Conservation (phyloP, 2,888 invertebrate species). For the Acholoe squamosa region DNA sequence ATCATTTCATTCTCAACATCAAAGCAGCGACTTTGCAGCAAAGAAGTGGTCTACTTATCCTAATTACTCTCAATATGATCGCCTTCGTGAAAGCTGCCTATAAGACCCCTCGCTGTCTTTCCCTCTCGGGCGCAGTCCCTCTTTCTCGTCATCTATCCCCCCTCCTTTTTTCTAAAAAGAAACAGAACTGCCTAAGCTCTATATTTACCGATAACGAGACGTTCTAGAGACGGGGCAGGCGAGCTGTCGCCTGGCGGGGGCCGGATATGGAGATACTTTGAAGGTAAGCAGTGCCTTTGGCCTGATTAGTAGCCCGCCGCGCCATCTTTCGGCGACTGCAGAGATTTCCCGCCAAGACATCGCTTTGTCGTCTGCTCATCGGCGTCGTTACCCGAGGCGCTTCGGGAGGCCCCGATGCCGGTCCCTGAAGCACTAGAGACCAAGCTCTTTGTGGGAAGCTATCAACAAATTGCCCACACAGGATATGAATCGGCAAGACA, state of each 20-base stretch:
- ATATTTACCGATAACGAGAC: conserved; percentile 44
- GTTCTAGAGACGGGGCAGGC: conserved; percentile 24
- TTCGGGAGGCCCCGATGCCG: background rate
- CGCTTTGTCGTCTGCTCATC: conserved; percentile 48
- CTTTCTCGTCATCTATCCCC: background rate
- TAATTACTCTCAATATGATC: conserved; percentile 41
- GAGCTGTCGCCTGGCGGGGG: background rate
- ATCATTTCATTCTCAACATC: conserved; percentile 32
- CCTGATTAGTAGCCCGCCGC: conserved; percentile 41
- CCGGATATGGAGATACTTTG: conserved; percentile 41
- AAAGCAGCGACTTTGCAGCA: conserved; percentile 15
- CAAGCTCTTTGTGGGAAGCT: conserved; percentile 30
- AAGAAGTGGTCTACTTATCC: conserved; percentile 44
- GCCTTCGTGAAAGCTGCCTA: conserved; percentile 25
- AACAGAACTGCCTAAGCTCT: background rate
- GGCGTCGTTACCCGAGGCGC: conserved; percentile 50
- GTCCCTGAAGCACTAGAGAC: background rate
- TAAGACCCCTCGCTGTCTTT: background rate
- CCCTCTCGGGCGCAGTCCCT: background rate
- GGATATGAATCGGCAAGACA: conserved; percentile 57
- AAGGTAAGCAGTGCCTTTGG: conserved; percentile 44
- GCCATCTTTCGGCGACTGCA: conserved; percentile 39
- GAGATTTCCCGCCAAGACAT: conserved; percentile 55
- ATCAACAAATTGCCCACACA: conserved; percentile 55
- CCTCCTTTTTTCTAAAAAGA: conserved; percentile 10